phyloP scores from a whole-genome alignment of 2,797 vertebrate species.

The Brachyalestes nurse region DNA sequence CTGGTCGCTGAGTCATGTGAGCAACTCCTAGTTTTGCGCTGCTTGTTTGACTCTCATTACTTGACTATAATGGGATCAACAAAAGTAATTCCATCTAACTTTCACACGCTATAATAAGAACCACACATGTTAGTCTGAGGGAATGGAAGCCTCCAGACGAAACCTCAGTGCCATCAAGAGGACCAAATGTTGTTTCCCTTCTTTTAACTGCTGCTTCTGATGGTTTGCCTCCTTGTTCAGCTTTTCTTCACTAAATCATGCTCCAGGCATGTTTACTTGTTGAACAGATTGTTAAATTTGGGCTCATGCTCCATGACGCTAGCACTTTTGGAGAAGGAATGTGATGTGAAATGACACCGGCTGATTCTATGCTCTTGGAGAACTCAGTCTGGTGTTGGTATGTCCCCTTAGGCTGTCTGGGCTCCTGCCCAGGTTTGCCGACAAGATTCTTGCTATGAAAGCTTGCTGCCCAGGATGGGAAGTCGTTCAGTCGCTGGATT shows the following conservation, averaged over 20 bases:
- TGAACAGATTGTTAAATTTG: conserved; percentile 64
- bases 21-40: conserved; percentile 8
- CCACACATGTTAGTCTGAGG: conserved; percentile 35
- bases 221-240: conserved; percentile 71
- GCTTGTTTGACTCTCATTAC: conserved; percentile 31
- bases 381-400: conserved; percentile 46
- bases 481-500: conserved; percentile 36
- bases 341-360: conserved; percentile 53
- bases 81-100: conserved; percentile 42
- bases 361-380: conserved; percentile 42
- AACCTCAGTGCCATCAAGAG: conserved; percentile 74
- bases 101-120: conserved; percentile 59
- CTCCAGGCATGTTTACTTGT: conserved; percentile 58
- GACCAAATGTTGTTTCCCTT: conserved; percentile 72
- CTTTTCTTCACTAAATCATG: conserved; percentile 70
- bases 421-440: conserved; percentile 59
- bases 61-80: conserved; percentile 35
- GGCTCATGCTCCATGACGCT: conserved; percentile 49
- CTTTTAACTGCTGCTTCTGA: conserved; percentile 57
- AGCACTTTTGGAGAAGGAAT: conserved; percentile 44
- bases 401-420: conserved; percentile 52
- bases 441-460: conserved; percentile 54
- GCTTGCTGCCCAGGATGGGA: conserved; percentile 27
- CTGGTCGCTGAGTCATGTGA: conserved; percentile 5
- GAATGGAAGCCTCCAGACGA: conserved; percentile 60